phyloP scores from a whole-genome alignment of 2,888 invertebrate genomes.

The Celastrina argiolus region DNA sequence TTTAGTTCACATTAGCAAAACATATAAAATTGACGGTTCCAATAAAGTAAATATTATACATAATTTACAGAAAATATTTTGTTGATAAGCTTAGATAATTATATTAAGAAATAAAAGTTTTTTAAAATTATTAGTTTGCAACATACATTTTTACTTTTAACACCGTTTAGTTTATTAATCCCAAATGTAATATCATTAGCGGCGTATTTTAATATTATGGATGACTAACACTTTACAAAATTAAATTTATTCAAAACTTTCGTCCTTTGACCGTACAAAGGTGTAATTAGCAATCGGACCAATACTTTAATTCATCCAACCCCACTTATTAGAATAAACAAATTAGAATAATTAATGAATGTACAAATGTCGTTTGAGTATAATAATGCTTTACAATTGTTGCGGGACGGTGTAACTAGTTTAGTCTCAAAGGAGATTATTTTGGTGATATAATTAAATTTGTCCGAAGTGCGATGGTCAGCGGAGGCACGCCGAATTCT shows the following conservation, averaged over 20 bases:
- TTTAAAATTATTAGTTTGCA: too few relatives aligned
- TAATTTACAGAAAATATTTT: too few relatives aligned
- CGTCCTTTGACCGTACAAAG: conserved; percentile 12
- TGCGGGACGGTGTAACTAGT: conserved; percentile 45
- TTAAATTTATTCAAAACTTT: background rate
- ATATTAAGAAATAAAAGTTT: background rate
- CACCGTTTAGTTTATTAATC: background rate
- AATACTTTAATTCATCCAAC: conserved; percentile 16
- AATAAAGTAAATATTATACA: too few relatives aligned
- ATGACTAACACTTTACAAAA: background rate
- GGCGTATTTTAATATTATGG: background rate
- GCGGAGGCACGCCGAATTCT: conserved; percentile 57
- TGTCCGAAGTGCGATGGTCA: conserved; percentile 54
- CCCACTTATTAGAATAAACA: conserved; percentile 13
- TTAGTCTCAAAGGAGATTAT: conserved; percentile 48
- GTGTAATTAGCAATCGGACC: conserved; percentile 23
- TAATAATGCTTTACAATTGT: conserved; percentile 43
- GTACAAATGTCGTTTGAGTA: conserved; percentile 15
- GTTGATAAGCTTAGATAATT: background rate
- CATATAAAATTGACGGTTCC: too few relatives aligned
- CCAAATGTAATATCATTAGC: background rate
- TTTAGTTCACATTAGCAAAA: too few relatives aligned
- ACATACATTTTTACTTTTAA: background rate
- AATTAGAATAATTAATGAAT: conserved; percentile 23
- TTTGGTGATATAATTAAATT: conserved; percentile 69